Conservation (phyloP, 2,113 vertebrate species). For the Platichthys stellatus region DNA sequence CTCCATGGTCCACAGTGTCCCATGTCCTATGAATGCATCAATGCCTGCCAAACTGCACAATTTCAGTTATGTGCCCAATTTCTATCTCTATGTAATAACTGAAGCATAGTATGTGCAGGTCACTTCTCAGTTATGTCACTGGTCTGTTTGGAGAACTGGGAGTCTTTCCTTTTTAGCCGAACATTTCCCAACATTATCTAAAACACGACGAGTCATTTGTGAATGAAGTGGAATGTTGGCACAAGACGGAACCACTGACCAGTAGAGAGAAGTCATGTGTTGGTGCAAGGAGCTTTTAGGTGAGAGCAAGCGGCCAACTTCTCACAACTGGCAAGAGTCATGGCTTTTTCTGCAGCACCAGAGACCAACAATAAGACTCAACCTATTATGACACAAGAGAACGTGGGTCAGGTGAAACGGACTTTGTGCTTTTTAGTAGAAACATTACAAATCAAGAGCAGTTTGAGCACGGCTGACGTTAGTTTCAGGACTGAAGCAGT, state of each 20-base stretch:
- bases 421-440: not conserved
- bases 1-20: no score
- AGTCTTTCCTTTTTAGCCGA: not conserved
- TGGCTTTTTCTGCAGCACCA: conserved; percentile 8
- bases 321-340: conserved; percentile 5
- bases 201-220: conserved; percentile 21
- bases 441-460: no score
- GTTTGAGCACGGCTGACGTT: not conserved
- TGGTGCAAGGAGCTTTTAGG: conserved; percentile 23
- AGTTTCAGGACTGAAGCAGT: conserved; percentile 11
- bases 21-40: no score
- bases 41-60: not conserved
- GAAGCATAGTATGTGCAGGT: not conserved
- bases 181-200: not conserved
- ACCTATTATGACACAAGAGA: not conserved
- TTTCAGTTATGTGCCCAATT: not conserved
- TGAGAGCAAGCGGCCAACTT: conserved; percentile 47
- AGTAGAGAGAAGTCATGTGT: conserved; percentile 14
- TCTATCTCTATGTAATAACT: not conserved
- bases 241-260: conserved; percentile 4
- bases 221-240: conserved; percentile 37
- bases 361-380: conserved; percentile 4
- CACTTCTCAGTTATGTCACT: not conserved
- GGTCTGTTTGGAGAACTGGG: not conserved
- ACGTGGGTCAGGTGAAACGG: not conserved